These are phyloP conservation scores for Poliocrania exsul DNA, from an alignment of 2,797 vertebrate species.

Conservation along the genomic window DNA sequence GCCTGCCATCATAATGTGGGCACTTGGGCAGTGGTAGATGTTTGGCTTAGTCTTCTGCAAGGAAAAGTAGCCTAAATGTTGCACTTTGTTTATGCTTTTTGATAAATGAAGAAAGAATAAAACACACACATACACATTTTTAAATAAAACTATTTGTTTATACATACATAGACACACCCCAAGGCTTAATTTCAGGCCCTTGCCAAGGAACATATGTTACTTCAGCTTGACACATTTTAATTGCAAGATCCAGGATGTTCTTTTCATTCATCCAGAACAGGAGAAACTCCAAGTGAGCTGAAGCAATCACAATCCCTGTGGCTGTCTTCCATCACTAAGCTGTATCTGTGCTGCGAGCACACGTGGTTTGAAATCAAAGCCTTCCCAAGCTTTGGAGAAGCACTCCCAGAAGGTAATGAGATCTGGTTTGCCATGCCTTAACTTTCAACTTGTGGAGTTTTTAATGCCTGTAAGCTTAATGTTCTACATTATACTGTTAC, in stretches of 20 bases:
- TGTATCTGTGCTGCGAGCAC: not conserved
- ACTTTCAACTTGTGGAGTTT: not conserved
- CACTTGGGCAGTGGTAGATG: not conserved
- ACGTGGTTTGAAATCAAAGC: slow-evolving; percentile 30
- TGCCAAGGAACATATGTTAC: slow-evolving; percentile 42
- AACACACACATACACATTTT: not conserved
- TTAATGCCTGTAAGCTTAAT: slow-evolving; percentile 12
- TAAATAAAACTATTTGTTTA: slow-evolving; percentile 30
- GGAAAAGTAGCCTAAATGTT: slow-evolving; percentile 12
- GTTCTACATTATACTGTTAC: slow-evolving; percentile 12
- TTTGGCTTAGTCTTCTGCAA: not conserved
- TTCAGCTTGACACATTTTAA: slow-evolving; percentile 52
- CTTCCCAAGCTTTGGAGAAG: not conserved
- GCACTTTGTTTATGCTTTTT: not conserved
- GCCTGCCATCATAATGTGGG: not conserved
- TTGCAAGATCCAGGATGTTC: slow-evolving; percentile 35
- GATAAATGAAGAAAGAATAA: not conserved
- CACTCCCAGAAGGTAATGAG: not conserved
- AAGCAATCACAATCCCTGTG: not conserved
- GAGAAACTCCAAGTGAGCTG: not conserved
- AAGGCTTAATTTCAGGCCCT: not conserved
- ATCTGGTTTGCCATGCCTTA: not conserved
- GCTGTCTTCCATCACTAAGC: slow-evolving; percentile 31
- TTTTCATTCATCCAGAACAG: not conserved
- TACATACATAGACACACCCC: slow-evolving; percentile 9